Base-by-base conservation (phyloP, 2,113 vertebrate species). In the Oenanthe melanoleuca region DNA sequence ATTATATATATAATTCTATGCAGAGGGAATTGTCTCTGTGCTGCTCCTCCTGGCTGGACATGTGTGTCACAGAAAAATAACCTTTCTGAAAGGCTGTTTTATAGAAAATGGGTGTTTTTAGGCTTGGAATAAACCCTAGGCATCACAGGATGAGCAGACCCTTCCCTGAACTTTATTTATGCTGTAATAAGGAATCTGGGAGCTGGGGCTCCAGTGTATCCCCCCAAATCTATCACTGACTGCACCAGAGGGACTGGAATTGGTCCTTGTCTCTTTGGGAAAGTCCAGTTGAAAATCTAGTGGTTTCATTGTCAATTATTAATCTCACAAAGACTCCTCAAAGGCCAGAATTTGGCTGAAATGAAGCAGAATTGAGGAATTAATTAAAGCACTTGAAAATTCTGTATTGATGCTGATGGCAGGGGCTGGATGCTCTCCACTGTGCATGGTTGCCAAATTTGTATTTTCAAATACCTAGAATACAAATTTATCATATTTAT, bases 331-430 rank as follows among this genome's bases (percentile, higher is more conserved):
- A 55, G 44, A 17, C 45, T 37, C 44, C 42, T 37, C 34, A 37
- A 37, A 37, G 34, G 29, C 4, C 53, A n/a, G 53, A 85, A 40
- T 49, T 69, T 37, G 75, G 15, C 40, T 66, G 42, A 66, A 20
- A 22, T 15, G 59, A 60, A 80, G 13, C 38, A 66, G 40, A 77
- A 38, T 1, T 6, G 19, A 70, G 33, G 5, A 24, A 8, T 59
- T 87, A 40, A 73, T 25, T 57, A 53, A 59, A 50, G 44, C 38
- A 5, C 45, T 70, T 59, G 12, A 28, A 9, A 44, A 66, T 37
- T 33, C 21, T 31, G 6, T 34, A 2, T 6, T n/a, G 44, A 25
- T 40, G 38, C 25, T n/a, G 19, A 14, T 37, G 1, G 1, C 1
- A 3, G 61, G 44, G 78, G 38, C 69, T 69, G 40, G 42, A 10